Evolutionary conservation across 1,140 invertebrate genomes (phyloP).

Genomic region (Drosophila pseudoananassae): DNA sequence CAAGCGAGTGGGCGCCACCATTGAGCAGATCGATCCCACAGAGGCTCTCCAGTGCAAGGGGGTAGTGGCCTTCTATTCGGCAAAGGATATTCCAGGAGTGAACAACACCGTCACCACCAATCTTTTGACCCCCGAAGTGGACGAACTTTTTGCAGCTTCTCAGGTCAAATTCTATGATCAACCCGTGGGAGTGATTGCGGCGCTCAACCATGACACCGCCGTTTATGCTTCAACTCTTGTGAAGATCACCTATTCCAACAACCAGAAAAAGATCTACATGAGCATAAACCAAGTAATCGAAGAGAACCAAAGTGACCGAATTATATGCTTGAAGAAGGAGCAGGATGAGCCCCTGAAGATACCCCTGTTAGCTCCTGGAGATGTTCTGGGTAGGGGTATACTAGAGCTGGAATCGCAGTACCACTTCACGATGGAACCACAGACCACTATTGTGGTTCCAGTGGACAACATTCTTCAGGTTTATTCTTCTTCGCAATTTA

Average conservation of each 20-base stretch:
- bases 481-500: constrained; percentile 87
- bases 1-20: constrained; percentile 85
- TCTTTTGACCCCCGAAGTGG: constrained; percentile 34
- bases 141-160: constrained; percentile 85
- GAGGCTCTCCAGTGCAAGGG: constrained; percentile 87
- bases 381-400: constrained; percentile 57
- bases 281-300: constrained; percentile 84
- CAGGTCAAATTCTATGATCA: constrained; percentile 89
- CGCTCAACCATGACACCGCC: constrained; percentile 86
- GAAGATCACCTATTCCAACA: constrained; percentile 86
- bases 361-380: constrained; percentile 60
- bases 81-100: constrained; percentile 90
- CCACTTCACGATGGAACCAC: constrained; percentile 88
- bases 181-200: constrained; percentile 90
- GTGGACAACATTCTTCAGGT: constrained; percentile 87
- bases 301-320: constrained; percentile 89
- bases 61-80: constrained; percentile 88
- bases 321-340: constrained; percentile 65
- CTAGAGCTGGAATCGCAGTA: constrained; percentile 81
- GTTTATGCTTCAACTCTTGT: constrained; percentile 88
- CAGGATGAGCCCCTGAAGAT: constrained; percentile 87
- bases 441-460: constrained; percentile 86
- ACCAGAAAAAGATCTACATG: constrained; percentile 32
- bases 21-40: constrained; percentile 86
- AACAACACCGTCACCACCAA: constrained; percentile 85